phyloP scores from a whole-genome alignment of 2,113 vertebrate species.

The Tilapia sparmanii region DNA sequence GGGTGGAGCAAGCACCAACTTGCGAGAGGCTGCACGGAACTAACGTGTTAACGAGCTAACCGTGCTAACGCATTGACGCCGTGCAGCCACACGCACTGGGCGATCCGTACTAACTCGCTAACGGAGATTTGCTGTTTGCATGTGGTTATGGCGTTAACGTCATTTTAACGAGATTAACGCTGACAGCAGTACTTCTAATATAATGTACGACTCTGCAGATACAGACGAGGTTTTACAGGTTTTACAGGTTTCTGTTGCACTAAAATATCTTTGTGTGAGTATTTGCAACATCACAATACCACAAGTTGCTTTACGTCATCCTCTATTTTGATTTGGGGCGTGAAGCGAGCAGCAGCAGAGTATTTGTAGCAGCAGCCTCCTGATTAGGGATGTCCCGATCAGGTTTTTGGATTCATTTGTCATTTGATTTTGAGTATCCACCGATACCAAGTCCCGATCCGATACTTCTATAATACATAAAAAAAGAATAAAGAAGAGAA shows the following conservation, averaged over 20 bases:
- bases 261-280: not conserved
- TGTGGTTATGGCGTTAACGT: not conserved
- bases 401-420: not conserved
- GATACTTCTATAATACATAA: not conserved
- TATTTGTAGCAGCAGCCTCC: not conserved
- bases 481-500: too few relatives aligned
- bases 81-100: not conserved
- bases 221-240: not conserved
- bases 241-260: not conserved
- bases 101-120: not conserved
- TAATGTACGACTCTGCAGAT: not conserved
- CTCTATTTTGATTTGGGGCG: not conserved
- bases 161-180: not conserved
- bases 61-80: rapidly evolving
- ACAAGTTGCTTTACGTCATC: not conserved
- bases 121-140: not conserved
- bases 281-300: not conserved
- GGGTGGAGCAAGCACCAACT: not conserved
- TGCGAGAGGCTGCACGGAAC: not conserved
- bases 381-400: not conserved
- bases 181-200: not conserved
- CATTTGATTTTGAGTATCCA: not conserved
- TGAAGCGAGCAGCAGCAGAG: not conserved
- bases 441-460: not conserved
- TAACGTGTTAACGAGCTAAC: not conserved